A percentile compares a stretch with the other conserved stretches of the same genome.
These are phyloP conservation scores for Melipona quadrifasciata DNA, from an alignment of 1,140 invertebrate species.

Conservation along the genomic window DNA sequence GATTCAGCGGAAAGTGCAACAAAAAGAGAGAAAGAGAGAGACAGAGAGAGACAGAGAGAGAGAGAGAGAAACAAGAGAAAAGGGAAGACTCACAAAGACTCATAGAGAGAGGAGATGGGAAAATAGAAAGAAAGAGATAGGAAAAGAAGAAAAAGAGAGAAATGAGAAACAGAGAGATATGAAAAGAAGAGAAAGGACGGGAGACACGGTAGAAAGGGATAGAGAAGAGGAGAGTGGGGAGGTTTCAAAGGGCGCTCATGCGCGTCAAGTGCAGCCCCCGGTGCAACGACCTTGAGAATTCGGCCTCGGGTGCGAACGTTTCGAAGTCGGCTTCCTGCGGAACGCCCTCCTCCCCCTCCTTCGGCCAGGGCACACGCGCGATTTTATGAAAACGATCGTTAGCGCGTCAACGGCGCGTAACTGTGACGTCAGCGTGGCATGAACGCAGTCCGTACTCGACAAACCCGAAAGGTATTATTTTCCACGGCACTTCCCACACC, in stretches of 20 bases:
- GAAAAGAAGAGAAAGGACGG: not conserved
- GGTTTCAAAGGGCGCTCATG: not conserved
- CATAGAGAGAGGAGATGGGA: no score
- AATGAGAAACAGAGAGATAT: not conserved
- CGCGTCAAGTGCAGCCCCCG: conserved; percentile 36
- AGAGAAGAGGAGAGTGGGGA: not conserved
- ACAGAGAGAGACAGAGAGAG: not conserved
- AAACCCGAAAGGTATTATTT: conserved; percentile 66
- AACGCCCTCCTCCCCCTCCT: not conserved
- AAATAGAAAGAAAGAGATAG: not conserved
- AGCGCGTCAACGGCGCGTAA: conserved; percentile 59
- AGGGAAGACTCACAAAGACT: no score
- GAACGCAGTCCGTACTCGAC: conserved; percentile 54
- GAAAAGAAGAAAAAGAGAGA: not conserved
- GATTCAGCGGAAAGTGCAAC: not conserved
- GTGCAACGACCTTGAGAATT: conserved; percentile 53
- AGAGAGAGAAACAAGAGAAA: not conserved
- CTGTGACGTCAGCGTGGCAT: conserved; percentile 70
- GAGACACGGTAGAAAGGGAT: not conserved
- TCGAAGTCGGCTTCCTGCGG: conserved; percentile 28
- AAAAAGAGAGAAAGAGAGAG: not conserved
- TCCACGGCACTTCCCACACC: conserved; percentile 52
- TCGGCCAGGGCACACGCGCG: conserved; percentile 11
- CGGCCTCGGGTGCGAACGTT: conserved; percentile 43
- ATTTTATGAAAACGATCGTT: conserved; percentile 70